Conservation (phyloP, 2,888 invertebrate species). For the Dicycla oo region DNA sequence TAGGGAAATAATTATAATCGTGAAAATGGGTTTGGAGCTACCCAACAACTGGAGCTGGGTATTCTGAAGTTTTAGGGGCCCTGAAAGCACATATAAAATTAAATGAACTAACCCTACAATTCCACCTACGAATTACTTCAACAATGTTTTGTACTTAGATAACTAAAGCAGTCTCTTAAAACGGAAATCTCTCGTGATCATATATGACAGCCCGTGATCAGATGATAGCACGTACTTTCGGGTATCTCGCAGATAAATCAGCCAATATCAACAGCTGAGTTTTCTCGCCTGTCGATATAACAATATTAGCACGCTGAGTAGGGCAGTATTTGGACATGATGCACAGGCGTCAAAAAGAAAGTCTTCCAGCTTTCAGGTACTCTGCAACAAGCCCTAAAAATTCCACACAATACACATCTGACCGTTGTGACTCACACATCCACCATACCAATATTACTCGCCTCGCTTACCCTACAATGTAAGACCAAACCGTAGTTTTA, state of each 20-base stretch:
- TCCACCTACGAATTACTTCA: background rate
- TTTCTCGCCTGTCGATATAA: background rate
- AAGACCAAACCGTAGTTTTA: slow-evolving; percentile 70
- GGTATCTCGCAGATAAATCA: background rate
- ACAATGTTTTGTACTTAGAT: background rate
- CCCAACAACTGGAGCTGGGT: background rate
- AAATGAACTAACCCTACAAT: background rate
- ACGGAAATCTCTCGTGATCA: background rate
- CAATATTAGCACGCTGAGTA: too few relatives aligned
- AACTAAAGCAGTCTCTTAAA: background rate
- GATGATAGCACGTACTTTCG: background rate
- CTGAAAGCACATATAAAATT: background rate
- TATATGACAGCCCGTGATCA: background rate
- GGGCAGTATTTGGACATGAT: background rate
- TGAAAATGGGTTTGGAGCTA: background rate
- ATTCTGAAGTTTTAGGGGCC: too few relatives aligned
- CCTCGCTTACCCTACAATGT: slow-evolving; percentile 48
- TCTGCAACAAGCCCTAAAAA: background rate
- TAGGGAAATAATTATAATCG: background rate
- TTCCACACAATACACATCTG: background rate
- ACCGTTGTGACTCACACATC: slow-evolving; percentile 15
- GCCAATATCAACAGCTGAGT: background rate
- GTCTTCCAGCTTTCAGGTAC: background rate
- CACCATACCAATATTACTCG: slow-evolving; percentile 37
- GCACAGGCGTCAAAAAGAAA: background rate